Evolutionary conservation across 2,113 vertebrate species (phyloP).

Genomic region (Orycteropus afer): DNA sequence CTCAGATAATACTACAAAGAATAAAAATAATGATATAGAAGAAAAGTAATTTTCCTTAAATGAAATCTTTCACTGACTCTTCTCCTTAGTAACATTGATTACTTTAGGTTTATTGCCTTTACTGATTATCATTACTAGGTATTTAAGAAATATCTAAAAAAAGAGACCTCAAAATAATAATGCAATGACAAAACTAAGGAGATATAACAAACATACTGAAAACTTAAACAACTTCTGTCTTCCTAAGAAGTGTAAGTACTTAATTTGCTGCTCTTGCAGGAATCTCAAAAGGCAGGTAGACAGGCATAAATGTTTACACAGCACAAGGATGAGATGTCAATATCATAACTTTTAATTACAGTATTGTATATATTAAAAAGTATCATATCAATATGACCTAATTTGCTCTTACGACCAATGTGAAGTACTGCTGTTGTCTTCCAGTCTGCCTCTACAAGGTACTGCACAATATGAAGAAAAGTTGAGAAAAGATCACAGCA

Average conservation of each 20-base stretch:
- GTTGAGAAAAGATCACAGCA: conserved; percentile 4
- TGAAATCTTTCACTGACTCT: not conserved
- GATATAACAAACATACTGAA: conserved; percentile 18
- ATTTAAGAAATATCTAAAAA: conserved; percentile 42
- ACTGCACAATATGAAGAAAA: not conserved
- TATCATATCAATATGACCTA: not conserved
- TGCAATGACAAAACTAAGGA: not conserved
- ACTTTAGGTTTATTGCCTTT: conserved; percentile 35
- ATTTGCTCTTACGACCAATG: conserved; percentile 3
- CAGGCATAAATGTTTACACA: not conserved
- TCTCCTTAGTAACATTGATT: conserved; percentile 4
- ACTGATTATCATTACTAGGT: conserved; percentile 7
- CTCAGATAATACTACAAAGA: conserved; percentile 44
- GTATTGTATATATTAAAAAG: not conserved
- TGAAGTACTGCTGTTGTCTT: not conserved
- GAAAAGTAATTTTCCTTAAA: conserved; percentile 35
- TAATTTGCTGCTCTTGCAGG: not conserved
- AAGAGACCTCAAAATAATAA: not conserved
- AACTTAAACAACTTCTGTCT: not conserved
- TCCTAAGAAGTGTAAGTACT: not conserved
- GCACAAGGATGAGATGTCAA: not conserved
- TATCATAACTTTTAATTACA: not conserved
- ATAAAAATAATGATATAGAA: conserved; percentile 3
- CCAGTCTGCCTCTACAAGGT: conserved; percentile 7
- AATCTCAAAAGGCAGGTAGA: conserved; percentile 30